Base-by-base conservation (phyloP, 2,888 invertebrate genomes). In the Pseudococcus viburni region DNA sequence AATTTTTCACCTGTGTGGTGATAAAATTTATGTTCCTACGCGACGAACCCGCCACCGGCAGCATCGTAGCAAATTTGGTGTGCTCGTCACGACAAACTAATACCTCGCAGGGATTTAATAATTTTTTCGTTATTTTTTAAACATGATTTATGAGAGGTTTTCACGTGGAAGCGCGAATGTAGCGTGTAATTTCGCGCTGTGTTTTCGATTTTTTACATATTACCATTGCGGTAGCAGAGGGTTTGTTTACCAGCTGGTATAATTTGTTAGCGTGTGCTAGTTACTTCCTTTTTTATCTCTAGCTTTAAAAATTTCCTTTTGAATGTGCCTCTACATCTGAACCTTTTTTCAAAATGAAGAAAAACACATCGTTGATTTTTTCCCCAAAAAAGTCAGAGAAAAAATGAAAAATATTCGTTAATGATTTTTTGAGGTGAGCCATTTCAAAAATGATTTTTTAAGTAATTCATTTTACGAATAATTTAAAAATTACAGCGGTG, bases 81-180 rank as follows among this genome's bases (percentile, higher is more conserved):
- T 59, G 59, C 19, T 59, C 59, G 59, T 59, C 59, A 59, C 19
- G 59, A 59, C 59, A 19, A 73, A 26, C 68, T 33, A 73, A 26
- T 73, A 26, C 33, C 68, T 73, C 68, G 68, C 33, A 33, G 68
- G 68, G 68, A 73, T 73, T 73, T 73, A 73, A 59, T 59, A 59
- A 73, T 73, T 73, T 73, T 73, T 73, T 22, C 68, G 68, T 73
- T 73, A 73, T 73, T 73, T 73, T 33, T 33, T 33, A 33, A 33
- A 26, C 26, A 73, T 73, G 68, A 73, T 73, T 73, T 73, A 73
- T 73, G 68, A 73, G 68, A 73, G 68, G 0, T 59, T 59, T 59
- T 59, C 59, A 59, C 19, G 19, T 59, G 19, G 19, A 0, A 9
- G 59, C 59, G 59, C 59, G 59, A 59, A 11, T 19, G n/a, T 59